phyloP scores from a whole-genome alignment of 2,797 vertebrate genomes.

The Argya squamiceps region DNA sequence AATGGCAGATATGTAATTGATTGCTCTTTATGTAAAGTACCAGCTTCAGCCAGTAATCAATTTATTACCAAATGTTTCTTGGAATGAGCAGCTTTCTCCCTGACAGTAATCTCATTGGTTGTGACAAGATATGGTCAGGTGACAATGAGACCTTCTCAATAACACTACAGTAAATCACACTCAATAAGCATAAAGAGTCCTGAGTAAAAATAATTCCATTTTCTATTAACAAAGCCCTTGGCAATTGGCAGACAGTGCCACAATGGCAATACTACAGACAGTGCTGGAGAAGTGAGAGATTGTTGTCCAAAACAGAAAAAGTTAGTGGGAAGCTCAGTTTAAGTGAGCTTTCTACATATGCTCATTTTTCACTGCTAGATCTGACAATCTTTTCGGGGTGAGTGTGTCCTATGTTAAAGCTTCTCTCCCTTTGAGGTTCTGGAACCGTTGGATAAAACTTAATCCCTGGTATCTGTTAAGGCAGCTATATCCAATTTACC shows the following conservation, averaged over 20 bases:
- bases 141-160: slow-evolving; percentile 40
- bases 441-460: slow-evolving; percentile 6
- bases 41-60: slow-evolving; percentile 48
- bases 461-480: background rate
- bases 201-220: slow-evolving; percentile 50
- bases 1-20: slow-evolving; percentile 12
- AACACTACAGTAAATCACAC: slow-evolving; percentile 38
- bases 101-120: slow-evolving; percentile 9
- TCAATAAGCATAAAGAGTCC: slow-evolving; percentile 29
- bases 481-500: background rate
- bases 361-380: background rate
- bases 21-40: slow-evolving; percentile 59
- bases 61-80: slow-evolving; percentile 55
- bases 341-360: background rate
- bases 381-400: background rate
- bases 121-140: slow-evolving; percentile 41
- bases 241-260: background rate
- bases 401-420: background rate
- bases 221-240: slow-evolving; percentile 11
- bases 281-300: background rate
- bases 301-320: background rate
- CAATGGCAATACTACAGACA: background rate
- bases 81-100: slow-evolving; percentile 41
- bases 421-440: background rate
- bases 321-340: background rate